phyloP scores from a whole-genome alignment of 2,888 invertebrate species.

The Tipula vernalis region DNA sequence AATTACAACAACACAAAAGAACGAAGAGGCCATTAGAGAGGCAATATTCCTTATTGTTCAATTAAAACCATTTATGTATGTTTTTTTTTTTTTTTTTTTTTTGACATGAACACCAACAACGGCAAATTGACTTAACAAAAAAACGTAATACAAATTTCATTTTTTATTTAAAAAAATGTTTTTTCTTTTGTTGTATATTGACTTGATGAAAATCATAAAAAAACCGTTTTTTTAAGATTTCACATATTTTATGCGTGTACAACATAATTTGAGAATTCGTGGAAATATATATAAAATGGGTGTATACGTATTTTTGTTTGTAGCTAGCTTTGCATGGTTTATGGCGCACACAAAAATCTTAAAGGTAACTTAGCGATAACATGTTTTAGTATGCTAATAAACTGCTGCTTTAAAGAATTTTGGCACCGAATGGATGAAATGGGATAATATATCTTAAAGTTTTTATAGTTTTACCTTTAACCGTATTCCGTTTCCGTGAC shows the following conservation, averaged over 20 bases:
- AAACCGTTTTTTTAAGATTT: background rate
- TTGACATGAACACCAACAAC: background rate
- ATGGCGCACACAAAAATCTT: background rate
- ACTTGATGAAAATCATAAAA: background rate
- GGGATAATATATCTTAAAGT: no score
- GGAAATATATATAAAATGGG: background rate
- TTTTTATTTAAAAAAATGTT: background rate
- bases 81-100: background rate
- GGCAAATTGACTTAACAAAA: background rate
- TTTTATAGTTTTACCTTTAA: no score
- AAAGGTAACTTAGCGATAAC: background rate
- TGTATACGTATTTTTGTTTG: background rate
- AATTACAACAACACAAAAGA: background rate
- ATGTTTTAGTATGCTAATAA: background rate
- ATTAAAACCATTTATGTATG: background rate
- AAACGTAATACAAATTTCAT: background rate
- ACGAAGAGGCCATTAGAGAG: background rate
- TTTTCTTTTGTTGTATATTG: background rate
- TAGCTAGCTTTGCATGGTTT: background rate
- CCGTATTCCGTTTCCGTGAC: no score
- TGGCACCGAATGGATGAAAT: background rate
- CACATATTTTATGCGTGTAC: background rate
- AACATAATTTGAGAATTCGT: background rate
- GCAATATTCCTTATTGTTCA: slow-evolving; percentile 4
- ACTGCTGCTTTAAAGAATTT: background rate